A percentile compares a stretch with the other conserved stretches of the same genome.
Evolutionary conservation across 2,113 vertebrate genomes (phyloP).

Genomic region (Megaleporinus macrocephalus): DNA sequence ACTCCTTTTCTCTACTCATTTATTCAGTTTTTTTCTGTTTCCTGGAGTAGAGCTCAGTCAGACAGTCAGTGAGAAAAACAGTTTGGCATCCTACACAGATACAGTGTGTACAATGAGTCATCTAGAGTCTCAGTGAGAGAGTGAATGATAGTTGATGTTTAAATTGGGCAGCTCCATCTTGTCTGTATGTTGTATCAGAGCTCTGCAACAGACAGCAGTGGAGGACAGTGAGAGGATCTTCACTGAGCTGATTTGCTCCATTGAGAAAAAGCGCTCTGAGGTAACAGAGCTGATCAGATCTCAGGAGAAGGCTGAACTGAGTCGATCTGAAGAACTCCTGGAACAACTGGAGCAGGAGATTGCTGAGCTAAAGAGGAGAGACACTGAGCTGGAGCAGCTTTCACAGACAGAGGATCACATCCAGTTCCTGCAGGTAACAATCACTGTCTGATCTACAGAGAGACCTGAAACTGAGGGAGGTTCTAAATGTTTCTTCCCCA

Average conservation of each 20-base stretch:
- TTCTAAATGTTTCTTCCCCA: too few relatives aligned
- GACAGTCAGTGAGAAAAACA: too few relatives aligned
- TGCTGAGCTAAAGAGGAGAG: constrained; percentile 40
- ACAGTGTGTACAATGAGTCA: too few relatives aligned
- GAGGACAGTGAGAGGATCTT: constrained; percentile 13
- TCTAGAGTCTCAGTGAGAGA: too few relatives aligned
- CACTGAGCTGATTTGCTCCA: constrained; percentile 41
- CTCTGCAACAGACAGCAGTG: constrained; percentile 13
- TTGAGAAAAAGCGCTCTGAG: constrained; percentile 51
- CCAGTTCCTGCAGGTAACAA: constrained; percentile 47
- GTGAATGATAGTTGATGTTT: too few relatives aligned
- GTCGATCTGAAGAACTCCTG: constrained; percentile 15
- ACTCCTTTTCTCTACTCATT: too few relatives aligned
- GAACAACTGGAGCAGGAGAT: constrained; percentile 49
- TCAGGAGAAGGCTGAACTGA: constrained; percentile 42
- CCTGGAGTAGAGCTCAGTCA: too few relatives aligned
- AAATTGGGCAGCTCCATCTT: too few relatives aligned
- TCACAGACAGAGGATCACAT: constrained; percentile 45
- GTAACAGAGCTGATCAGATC: constrained; percentile 37
- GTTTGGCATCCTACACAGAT: too few relatives aligned
- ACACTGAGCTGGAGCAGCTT: constrained; percentile 43
- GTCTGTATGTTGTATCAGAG: background rate
- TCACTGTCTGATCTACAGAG: background rate
- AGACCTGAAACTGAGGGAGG: too few relatives aligned
- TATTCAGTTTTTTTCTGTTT: too few relatives aligned